Conservation (phyloP, 2,797 vertebrate species). For the Pseudopleuronectes americanus region DNA sequence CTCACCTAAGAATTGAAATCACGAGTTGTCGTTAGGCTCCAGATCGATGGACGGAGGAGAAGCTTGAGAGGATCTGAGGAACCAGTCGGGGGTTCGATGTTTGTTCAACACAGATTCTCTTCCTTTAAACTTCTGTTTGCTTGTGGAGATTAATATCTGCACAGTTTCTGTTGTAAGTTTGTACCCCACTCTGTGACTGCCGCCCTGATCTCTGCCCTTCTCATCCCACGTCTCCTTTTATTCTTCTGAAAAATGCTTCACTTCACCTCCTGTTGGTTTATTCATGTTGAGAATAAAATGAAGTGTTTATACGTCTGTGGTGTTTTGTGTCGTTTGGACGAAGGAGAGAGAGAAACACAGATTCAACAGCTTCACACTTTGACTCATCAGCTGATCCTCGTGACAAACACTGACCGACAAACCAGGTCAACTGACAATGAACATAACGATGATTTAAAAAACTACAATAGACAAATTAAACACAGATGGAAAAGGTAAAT, state of each 20-base stretch:
- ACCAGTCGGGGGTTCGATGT: background rate
- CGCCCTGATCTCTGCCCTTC: constrained; percentile 4
- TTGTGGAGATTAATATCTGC: background rate
- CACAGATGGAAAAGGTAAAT: too few species aligned
- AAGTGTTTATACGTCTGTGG: constrained; percentile 62
- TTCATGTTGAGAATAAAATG: constrained; percentile 72
- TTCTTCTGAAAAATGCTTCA: constrained; percentile 32
- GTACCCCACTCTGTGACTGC: constrained; percentile 24
- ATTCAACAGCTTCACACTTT: too few species aligned
- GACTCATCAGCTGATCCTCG: too few species aligned
- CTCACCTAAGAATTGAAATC: constrained; percentile 45
- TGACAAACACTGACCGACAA: too few species aligned
- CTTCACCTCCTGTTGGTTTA: constrained; percentile 41
- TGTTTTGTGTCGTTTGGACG: constrained; percentile 6
- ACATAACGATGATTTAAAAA: too few species aligned
- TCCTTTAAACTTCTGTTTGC: constrained; percentile 6
- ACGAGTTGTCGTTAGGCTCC: background rate
- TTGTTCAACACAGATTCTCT: background rate
- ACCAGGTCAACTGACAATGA: too few species aligned
- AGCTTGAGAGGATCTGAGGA: too few species aligned
- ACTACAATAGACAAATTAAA: too few species aligned
- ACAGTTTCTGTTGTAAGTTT: constrained; percentile 10
- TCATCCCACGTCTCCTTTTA: constrained; percentile 37
- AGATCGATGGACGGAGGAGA: background rate
- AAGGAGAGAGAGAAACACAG: background rate